Percentiles rank a stretch among this genome's conserved stretches.
Conservation (phyloP, 2,888 invertebrate species). For the Busseola fusca region DNA sequence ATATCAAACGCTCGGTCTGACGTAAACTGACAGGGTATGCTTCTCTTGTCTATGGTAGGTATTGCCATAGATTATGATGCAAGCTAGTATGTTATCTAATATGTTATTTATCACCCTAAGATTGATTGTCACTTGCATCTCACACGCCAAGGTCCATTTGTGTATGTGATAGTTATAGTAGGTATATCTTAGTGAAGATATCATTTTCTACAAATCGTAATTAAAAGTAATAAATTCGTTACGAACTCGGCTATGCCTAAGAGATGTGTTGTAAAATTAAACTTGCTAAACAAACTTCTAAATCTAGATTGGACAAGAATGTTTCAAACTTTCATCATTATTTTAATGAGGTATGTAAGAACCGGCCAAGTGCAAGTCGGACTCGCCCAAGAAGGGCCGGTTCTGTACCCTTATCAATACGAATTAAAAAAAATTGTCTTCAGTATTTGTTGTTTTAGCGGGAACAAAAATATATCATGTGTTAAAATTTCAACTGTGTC, state of each 20-base stretch:
- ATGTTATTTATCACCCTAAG: too few relatives aligned
- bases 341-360: constrained; percentile 8
- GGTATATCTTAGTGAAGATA: not conserved
- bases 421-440: too few relatives aligned
- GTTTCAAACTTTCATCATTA: not conserved
- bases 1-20: constrained; percentile 29
- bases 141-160: not conserved
- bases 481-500: too few relatives aligned
- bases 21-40: constrained; percentile 32
- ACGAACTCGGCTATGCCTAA: not conserved
- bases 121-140: not conserved
- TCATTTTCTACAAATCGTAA: not conserved
- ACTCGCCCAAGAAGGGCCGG: too few relatives aligned
- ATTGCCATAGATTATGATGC: constrained; percentile 1
- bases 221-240: not conserved
- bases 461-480: too few relatives aligned
- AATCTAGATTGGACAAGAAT: constrained; percentile 1
- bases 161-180: not conserved
- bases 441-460: too few relatives aligned
- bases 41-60: constrained; percentile 23
- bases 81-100: too few relatives aligned
- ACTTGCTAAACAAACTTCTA: not conserved
- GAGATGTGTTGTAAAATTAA: not conserved
- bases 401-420: too few relatives aligned
- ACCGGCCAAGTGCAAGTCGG: too few relatives aligned